phyloP scores from a whole-genome alignment of 2,113 vertebrate genomes.

The Oenanthe melanoleuca region DNA sequence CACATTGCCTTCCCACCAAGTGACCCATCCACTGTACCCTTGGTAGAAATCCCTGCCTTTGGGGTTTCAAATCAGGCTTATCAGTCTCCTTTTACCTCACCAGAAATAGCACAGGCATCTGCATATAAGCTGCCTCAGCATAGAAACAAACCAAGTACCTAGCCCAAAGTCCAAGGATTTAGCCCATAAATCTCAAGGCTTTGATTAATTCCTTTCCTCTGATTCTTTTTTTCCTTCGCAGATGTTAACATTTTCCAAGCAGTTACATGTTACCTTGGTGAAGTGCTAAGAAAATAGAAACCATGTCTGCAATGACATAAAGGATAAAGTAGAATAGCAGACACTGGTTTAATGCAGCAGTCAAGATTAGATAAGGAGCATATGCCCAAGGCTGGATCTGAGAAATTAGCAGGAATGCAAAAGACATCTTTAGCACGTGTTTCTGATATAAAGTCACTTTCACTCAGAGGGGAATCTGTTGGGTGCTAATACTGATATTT shows the following conservation, averaged over 20 bases:
- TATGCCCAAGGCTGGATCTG: not conserved
- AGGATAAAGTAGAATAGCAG: not conserved
- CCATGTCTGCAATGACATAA: slow-evolving; percentile 23
- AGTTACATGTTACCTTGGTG: slow-evolving; percentile 43
- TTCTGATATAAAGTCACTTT: slow-evolving; percentile 38
- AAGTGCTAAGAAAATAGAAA: slow-evolving; percentile 60
- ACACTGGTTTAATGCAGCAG: not conserved
- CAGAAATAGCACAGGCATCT: not conserved
- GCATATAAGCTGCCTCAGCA: not conserved
- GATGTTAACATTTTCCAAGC: slow-evolving; percentile 63
- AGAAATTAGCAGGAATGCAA: slow-evolving; percentile 25
- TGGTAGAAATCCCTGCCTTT: not conserved
- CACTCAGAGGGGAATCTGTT: not conserved
- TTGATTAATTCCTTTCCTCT: slow-evolving; percentile 47
- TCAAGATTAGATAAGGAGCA: slow-evolving; percentile 36
- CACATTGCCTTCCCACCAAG: not conserved
- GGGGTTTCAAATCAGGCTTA: not conserved
- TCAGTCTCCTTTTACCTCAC: not conserved
- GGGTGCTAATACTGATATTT: not conserved
- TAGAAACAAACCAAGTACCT: not conserved
- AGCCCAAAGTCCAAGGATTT: slow-evolving; percentile 32
- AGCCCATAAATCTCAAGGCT: slow-evolving; percentile 51
- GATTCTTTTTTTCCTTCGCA: not conserved
- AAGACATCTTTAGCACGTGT: slow-evolving; percentile 42
- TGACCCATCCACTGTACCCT: not conserved